Percentiles rank a stretch among this genome's conserved stretches.
Evolutionary conservation across 2,113 vertebrate species (phyloP).

Genomic region (Chamaetylas fuelleborni): DNA sequence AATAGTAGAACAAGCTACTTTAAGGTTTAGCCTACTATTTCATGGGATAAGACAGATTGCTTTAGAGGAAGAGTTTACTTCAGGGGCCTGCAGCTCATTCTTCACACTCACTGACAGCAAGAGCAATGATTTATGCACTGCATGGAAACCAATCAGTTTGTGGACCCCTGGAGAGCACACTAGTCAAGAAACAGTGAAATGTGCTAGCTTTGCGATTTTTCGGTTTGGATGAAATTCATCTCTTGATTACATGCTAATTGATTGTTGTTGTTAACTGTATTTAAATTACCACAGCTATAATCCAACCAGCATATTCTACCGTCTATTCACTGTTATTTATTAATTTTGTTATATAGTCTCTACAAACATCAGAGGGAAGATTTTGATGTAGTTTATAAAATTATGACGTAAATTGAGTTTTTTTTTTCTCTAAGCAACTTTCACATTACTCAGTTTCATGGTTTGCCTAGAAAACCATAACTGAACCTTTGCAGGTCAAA

Average conservation of each 20-base stretch:
- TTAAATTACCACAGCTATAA: not conserved
- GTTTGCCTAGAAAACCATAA: not conserved
- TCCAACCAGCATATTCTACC: not conserved
- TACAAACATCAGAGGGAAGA: not conserved
- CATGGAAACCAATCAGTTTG: not conserved
- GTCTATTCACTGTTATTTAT: not conserved
- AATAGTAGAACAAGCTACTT: not conserved
- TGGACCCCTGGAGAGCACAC: not conserved
- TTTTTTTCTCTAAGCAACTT: not conserved
- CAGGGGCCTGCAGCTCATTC: not conserved
- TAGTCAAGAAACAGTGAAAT: not conserved
- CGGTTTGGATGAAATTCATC: not conserved
- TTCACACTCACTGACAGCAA: not conserved
- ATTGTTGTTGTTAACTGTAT: not conserved
- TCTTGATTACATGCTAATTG: not conserved
- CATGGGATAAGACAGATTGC: not conserved
- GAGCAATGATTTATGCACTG: not conserved
- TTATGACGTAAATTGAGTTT: not conserved
- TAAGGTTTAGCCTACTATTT: not conserved
- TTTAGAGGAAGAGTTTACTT: not conserved
- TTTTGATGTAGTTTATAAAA: not conserved
- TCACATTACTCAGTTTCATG: not conserved
- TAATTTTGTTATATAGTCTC: not conserved
- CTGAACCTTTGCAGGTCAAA: not conserved
- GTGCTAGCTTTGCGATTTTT: not conserved